Evolutionary conservation across 1,140 invertebrate genomes (phyloP).

Genomic region (Triops longicaudatus): DNA sequence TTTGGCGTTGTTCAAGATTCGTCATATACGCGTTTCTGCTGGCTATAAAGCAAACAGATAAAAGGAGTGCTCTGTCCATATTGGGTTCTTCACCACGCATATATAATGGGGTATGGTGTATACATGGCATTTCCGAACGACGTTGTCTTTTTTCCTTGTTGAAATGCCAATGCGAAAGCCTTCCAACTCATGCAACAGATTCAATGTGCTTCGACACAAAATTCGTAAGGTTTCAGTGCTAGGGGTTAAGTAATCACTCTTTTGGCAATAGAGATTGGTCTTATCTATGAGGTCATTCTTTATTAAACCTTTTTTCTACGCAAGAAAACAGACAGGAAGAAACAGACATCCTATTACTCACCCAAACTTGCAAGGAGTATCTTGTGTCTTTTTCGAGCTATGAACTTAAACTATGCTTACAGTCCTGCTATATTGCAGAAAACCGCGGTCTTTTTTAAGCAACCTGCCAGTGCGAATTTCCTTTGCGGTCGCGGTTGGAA

Average conservation of each 20-base stretch:
- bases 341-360: background rate
- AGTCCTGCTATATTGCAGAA: background rate
- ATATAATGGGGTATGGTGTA: background rate
- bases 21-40: background rate
- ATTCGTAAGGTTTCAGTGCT: background rate
- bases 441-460: background rate
- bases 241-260: background rate
- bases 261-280: background rate
- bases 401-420: too few relatives aligned
- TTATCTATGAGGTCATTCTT: background rate
- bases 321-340: background rate
- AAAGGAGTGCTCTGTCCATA: background rate
- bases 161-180: background rate
- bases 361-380: background rate
- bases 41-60: background rate
- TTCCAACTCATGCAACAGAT: background rate
- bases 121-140: background rate
- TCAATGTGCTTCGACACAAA: background rate
- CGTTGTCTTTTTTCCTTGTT: background rate
- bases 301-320: background rate
- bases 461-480: background rate
- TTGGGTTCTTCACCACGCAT: background rate
- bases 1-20: background rate
- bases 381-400: background rate
- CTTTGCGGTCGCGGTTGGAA: background rate